A percentile compares a stretch with the other conserved stretches of the same genome.
Evolutionary conservation across 1,140 invertebrate species (phyloP).

Genomic region (Calephelis nemesis): DNA sequence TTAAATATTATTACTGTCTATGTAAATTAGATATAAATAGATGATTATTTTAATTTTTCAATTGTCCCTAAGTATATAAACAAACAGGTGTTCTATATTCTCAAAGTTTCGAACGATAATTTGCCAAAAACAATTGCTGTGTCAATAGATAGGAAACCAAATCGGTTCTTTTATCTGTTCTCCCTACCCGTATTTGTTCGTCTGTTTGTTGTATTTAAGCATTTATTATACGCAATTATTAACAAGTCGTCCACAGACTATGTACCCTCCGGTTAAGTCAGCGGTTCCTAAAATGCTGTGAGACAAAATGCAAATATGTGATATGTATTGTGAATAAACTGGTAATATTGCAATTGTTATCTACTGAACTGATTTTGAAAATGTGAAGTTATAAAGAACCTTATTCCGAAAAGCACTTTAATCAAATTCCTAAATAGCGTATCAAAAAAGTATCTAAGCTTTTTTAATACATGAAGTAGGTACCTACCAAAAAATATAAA

Average conservation of each 20-base stretch:
- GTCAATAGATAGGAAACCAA: conserved; percentile 60
- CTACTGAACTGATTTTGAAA: no score
- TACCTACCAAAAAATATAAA: no score
- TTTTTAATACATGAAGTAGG: no score
- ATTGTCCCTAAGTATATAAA: no score
- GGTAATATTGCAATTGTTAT: no score
- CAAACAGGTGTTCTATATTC: not conserved
- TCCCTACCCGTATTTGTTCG: conserved; percentile 67
- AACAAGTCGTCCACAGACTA: conserved; percentile 68
- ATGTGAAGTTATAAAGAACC: no score
- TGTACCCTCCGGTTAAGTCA: conserved; percentile 38
- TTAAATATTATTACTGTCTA: no score
- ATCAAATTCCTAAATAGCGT: no score
- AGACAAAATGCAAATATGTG: not conserved
- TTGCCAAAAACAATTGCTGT: conserved; percentile 29
- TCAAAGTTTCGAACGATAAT: not conserved
- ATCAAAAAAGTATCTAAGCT: no score
- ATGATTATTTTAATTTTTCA: no score
- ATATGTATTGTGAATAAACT: not conserved
- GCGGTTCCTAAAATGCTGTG: conserved; percentile 46
- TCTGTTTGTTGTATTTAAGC: conserved; percentile 76
- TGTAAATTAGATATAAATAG: no score
- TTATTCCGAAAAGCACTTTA: no score
- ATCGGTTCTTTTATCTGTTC: conserved; percentile 52
- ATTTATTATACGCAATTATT: conserved; percentile 78